Percentiles rank a stretch among this genome's conserved stretches.
These are phyloP conservation scores for Nemotelus pantherinus DNA, from an alignment of 2,888 invertebrate genomes.

Conservation along the genomic window DNA sequence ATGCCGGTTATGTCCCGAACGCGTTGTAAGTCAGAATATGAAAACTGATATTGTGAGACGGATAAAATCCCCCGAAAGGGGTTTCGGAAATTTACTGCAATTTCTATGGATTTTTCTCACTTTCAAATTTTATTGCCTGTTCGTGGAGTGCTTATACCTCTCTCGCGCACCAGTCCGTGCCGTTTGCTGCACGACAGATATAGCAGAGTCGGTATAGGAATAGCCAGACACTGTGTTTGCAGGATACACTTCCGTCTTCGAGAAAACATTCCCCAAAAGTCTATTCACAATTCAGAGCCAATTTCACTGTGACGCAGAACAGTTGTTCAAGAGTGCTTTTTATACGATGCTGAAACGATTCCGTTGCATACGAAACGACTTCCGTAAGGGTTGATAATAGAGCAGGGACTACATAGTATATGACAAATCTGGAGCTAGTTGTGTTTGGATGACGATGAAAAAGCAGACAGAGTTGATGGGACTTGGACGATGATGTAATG, in stretches of 20 bases:
- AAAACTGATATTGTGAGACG: slow-evolving; percentile 39
- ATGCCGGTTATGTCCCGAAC: too few relatives aligned
- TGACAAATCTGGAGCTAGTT: neutral
- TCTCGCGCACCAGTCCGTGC: neutral
- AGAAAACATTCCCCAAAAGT: slow-evolving; percentile 22
- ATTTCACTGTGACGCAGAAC: slow-evolving; percentile 32
- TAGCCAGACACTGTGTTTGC: neutral
- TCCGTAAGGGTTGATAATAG: slow-evolving; percentile 1
- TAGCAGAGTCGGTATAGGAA: neutral
- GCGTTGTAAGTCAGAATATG: too few relatives aligned
- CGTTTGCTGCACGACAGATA: slow-evolving; percentile 5
- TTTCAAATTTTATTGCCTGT: slow-evolving; percentile 49
- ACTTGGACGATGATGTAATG: neutral
- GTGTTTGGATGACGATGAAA: neutral
- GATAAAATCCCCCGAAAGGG: slow-evolving; percentile 45
- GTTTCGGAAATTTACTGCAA: slow-evolving; percentile 50
- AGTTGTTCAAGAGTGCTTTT: slow-evolving; percentile 21
- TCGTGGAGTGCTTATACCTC: slow-evolving; percentile 33
- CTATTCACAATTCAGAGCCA: slow-evolving; percentile 35
- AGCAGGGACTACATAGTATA: neutral
- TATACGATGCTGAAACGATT: slow-evolving; percentile 6
- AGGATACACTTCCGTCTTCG: slow-evolving; percentile 20
- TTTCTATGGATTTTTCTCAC: slow-evolving; percentile 47
- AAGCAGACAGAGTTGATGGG: neutral
- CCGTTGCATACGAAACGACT: slow-evolving; percentile 23